phyloP scores from a whole-genome alignment of 2,797 vertebrate species.

The Delichon dasypus region DNA sequence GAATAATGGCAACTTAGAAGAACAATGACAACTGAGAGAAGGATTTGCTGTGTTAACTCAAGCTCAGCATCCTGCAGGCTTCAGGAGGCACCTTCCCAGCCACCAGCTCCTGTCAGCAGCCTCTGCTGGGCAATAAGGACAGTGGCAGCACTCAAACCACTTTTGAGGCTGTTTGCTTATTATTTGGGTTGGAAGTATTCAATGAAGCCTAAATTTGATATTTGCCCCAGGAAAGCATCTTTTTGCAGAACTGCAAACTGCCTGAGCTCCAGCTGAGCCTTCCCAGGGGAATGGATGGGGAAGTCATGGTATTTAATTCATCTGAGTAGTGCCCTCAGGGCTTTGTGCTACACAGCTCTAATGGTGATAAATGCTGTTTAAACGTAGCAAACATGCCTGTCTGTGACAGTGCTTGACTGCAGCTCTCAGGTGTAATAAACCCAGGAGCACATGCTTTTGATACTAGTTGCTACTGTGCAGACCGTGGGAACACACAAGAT shows the following conservation, averaged over 20 bases:
- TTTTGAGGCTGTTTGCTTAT: neutral
- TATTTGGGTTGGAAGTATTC: neutral
- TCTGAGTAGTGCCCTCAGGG: neutral
- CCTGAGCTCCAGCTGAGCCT: neutral
- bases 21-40: neutral
- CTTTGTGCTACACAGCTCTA: neutral
- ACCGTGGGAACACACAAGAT: too few species aligned
- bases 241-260: neutral
- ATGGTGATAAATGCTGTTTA: neutral
- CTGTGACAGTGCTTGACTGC: fast-evolving
- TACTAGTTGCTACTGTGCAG: fast-evolving
- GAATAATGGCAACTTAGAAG: neutral
- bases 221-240: neutral
- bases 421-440: neutral
- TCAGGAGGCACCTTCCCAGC: neutral
- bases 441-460: fast-evolving
- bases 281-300: neutral
- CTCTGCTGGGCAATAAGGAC: neutral
- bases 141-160: neutral
- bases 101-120: neutral
- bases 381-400: neutral
- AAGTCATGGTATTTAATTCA: fast-evolving
- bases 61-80: neutral
- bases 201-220: neutral
- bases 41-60: fast-evolving